Base-by-base conservation (phyloP, 2,888 invertebrate genomes). In the Lycophotia porphyrea region DNA sequence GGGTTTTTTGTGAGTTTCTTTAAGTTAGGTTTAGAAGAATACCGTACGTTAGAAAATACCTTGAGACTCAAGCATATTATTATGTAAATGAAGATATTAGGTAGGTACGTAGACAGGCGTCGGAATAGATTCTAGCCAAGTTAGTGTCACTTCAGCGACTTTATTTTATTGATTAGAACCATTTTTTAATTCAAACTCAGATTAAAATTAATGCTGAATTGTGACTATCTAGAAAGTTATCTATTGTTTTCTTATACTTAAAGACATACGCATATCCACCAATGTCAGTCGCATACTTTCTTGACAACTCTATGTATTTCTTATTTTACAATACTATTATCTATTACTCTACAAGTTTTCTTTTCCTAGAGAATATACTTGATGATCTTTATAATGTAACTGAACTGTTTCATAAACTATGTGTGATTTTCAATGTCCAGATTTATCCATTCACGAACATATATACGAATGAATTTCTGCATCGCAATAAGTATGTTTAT, bases 1-100 rank as follows among this genome's bases (percentile, higher is more conserved):
- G 42, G 61, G 31, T 42, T 42, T 75, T 76, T 72, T 67, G 55
- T 42, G 24, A 49, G 52, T 55, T 44, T 66, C 24, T 52, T 42
- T n/a, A 42, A 24, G 49, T 1, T 27, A 31, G 39, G 4, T 42
- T 64, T 47, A 24, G 2, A n/a, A 39, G 52, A 64, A 42, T 11
- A 47, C 7, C 15, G 21, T 63, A 27, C 27, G 4, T 11, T 49
- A 49, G 0, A 11, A 31, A n/a, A 44, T 34, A 11, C 15, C 39
- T 49, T n/a, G 44, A 18, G 8, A 44, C 18, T 44, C 42, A 27
- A 44, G 2, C 27, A 36, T 11, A 42, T 34, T 21, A 34, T 21
- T 69, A 61, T 42, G 31, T 60, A 21, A 61, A 47, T 21, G 3
- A 31, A 49, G 15, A 27, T 27, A 27, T 52, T 39, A 63, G 61